phyloP scores from a whole-genome alignment of 2,888 invertebrate genomes.

The Cactoblastis cactorum region DNA sequence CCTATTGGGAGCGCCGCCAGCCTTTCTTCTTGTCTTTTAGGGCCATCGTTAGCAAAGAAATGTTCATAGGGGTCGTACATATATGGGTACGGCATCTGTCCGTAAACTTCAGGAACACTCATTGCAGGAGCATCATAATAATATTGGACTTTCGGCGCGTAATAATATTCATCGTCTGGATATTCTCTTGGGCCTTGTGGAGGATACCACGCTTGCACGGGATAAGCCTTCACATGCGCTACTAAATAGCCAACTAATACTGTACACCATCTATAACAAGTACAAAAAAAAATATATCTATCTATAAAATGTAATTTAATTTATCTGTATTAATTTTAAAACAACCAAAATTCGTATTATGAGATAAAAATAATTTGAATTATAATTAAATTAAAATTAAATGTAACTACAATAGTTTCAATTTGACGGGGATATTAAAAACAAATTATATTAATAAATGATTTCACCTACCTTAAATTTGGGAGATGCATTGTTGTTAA shows the following conservation, averaged over 20 bases:
- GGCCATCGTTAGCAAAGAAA: conserved; percentile 76
- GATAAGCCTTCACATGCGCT: conserved; percentile 63
- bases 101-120: conserved; percentile 59
- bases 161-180: conserved; percentile 78
- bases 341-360: no score
- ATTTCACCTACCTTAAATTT: conserved; percentile 53
- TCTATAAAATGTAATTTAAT: neutral
- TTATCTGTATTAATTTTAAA: neutral
- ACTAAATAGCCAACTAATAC: conserved; percentile 72
- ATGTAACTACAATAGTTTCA: no score
- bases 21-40: conserved; percentile 80
- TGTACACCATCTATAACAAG: conserved; percentile 57
- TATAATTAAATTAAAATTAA: no score
- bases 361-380: no score
- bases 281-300: neutral
- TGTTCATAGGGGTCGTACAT: conserved; percentile 72
- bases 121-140: conserved; percentile 63
- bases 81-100: conserved; percentile 63
- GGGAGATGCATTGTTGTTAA: conserved; percentile 57
- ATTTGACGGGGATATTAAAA: no score
- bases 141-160: conserved; percentile 73
- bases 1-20: conserved; percentile 81
- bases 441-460: conserved; percentile 14
- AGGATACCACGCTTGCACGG: conserved; percentile 71
- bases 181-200: conserved; percentile 74